These are phyloP conservation scores for Aspiorhynchus laticeps DNA, from an alignment of 2,113 vertebrate genomes.

Conservation along the genomic window DNA sequence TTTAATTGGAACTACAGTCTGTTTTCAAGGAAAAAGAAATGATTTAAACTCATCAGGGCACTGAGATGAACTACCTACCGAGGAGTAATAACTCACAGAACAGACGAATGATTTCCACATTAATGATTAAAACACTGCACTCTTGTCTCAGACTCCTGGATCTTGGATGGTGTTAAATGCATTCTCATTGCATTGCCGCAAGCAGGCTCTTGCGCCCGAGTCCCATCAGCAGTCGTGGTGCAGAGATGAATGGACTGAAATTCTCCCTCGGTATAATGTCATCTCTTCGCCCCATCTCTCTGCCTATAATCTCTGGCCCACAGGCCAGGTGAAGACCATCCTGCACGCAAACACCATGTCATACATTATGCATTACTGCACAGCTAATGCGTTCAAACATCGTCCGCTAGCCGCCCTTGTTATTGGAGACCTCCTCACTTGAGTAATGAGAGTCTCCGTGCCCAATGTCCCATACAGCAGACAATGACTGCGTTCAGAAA, in stretches of 20 bases:
- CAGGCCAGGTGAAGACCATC: constrained; percentile 56
- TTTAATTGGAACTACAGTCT: neutral
- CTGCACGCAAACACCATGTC: constrained; percentile 55
- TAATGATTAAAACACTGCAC: constrained; percentile 31
- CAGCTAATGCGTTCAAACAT: constrained; percentile 69
- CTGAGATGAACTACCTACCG: neutral
- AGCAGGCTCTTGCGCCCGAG: constrained; percentile 4
- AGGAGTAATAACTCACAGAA: constrained; percentile 23
- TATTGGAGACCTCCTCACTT: constrained; percentile 74
- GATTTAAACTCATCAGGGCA: neutral
- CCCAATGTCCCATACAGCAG: constrained; percentile 81
- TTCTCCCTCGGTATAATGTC: constrained; percentile 32
- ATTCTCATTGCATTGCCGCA: constrained; percentile 15
- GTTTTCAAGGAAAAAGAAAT: neutral
- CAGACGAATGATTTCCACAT: constrained; percentile 33
- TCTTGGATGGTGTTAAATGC: constrained; percentile 11
- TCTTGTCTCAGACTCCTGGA: constrained; percentile 11
- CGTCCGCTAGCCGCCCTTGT: constrained; percentile 78
- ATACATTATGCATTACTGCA: constrained; percentile 67
- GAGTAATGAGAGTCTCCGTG: constrained; percentile 80
- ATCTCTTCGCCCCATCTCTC: constrained; percentile 47
- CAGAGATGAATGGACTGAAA: constrained; percentile 44
- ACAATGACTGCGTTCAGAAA: constrained; percentile 66
- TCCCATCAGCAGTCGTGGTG: neutral
- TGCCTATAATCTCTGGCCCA: constrained; percentile 51